Percentiles rank a stretch among this genome's conserved stretches.
phyloP scores from a whole-genome alignment of 2,797 vertebrate genomes.

The Rhinichthys osculus region DNA sequence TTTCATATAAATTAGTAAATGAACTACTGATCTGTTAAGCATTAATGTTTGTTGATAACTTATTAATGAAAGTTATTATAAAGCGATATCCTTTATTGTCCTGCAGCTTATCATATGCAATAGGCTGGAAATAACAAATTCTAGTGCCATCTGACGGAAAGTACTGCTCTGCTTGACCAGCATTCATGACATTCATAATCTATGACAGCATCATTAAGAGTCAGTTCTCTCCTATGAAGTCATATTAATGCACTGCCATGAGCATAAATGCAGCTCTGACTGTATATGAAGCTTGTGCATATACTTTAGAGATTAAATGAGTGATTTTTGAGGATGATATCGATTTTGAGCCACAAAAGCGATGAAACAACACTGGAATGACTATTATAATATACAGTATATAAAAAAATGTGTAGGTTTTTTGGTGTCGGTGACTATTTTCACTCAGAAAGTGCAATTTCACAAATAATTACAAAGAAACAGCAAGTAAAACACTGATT shows the following conservation, averaged over 20 bases:
- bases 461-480: neutral
- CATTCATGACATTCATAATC: slow-evolving; percentile 38
- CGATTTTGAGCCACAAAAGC: neutral
- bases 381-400: neutral
- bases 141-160: slow-evolving; percentile 2
- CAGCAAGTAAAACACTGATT: neutral
- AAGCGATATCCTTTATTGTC: slow-evolving; percentile 5
- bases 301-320: neutral
- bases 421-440: neutral
- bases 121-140: slow-evolving; percentile 21
- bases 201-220: slow-evolving; percentile 35
- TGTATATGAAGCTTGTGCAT: neutral
- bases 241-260: slow-evolving; percentile 20
- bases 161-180: slow-evolving; percentile 15
- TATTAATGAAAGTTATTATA: slow-evolving; percentile 33
- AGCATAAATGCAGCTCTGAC: neutral
- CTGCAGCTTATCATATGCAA: slow-evolving; percentile 16
- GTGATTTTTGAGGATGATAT: neutral
- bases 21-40: slow-evolving; percentile 18
- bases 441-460: neutral
- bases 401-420: neutral
- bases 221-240: slow-evolving; percentile 15
- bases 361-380: neutral
- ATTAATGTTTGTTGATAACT: slow-evolving; percentile 25
- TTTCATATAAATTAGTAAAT: slow-evolving; percentile 9